A percentile compares a stretch with the other conserved stretches of the same genome.
Conservation (phyloP, 92 coral and sea anemone genomes). For the Metridium senile region DNA sequence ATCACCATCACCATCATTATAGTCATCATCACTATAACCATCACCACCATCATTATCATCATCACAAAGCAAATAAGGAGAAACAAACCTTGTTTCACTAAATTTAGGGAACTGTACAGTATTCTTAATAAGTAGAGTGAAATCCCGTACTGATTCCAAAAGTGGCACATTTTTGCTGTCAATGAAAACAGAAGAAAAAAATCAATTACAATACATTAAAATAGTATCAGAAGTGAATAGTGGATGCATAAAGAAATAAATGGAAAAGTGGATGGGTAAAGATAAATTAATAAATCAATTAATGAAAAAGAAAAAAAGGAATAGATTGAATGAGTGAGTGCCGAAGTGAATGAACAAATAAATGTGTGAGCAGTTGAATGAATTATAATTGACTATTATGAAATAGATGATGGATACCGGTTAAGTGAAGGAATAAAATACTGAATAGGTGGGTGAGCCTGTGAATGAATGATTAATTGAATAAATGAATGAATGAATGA, state of each 20-base stretch:
- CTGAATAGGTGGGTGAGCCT: too few species aligned
- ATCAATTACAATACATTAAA: background rate
- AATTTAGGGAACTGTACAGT: constrained; percentile 87
- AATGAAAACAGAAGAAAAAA: background rate
- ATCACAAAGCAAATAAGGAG: background rate
- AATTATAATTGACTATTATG: too few species aligned
- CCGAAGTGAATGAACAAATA: background rate
- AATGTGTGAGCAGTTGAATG: too few species aligned
- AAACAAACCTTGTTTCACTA: constrained; percentile 50
- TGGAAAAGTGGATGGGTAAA: background rate
- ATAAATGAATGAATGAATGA: too few species aligned
- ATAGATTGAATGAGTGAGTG: background rate
- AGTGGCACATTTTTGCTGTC: constrained; percentile 67
- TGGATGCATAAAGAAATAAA: background rate
- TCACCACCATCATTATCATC: too few species aligned
- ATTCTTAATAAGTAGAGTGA: constrained; percentile 95
- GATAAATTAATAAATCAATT: background rate
- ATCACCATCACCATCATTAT: too few species aligned
- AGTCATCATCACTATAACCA: too few species aligned
- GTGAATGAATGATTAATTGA: too few species aligned
- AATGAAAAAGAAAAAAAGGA: background rate
- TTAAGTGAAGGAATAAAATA: too few species aligned
- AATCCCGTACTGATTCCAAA: constrained; percentile 70
- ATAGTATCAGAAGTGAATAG: background rate
- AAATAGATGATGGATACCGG: too few species aligned